Conservation (phyloP, 2,113 vertebrate genomes). For the Chrysochloris asiatica region DNA sequence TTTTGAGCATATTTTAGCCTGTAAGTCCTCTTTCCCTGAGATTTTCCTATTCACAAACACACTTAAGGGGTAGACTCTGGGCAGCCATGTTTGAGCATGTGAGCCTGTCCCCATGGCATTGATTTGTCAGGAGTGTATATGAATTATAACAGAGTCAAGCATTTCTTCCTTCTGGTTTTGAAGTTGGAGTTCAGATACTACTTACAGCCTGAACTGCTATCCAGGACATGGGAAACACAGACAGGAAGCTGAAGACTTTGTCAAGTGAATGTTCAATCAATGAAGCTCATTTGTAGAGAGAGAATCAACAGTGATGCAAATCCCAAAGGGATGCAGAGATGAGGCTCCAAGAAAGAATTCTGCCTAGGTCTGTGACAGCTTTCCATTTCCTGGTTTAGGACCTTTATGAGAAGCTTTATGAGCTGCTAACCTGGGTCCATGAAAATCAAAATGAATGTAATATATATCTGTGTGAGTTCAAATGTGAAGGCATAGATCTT, state of each 20-base stretch:
- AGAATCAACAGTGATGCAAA: neutral
- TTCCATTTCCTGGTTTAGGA: neutral
- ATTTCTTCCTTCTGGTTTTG: slow-evolving; percentile 5
- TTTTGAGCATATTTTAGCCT: neutral
- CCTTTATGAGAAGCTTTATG: neutral
- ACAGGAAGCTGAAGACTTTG: neutral
- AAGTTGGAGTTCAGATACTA: neutral
- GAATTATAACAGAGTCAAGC: neutral
- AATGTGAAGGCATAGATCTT: neutral
- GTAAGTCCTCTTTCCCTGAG: neutral
- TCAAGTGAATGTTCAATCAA: neutral
- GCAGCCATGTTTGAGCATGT: neutral
- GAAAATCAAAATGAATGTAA: neutral
- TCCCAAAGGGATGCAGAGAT: neutral
- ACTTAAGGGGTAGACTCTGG: neutral
- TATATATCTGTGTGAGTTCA: neutral
- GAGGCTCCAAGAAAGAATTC: neutral
- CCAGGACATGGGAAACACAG: neutral
- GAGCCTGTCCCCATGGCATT: neutral
- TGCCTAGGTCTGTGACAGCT: neutral
- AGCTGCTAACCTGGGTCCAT: neutral
- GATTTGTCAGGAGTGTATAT: neutral
- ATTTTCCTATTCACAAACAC: neutral
- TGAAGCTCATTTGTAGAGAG: neutral
- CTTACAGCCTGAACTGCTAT: neutral